Conservation (phyloP, 2,797 vertebrate genomes). For the Phoebastria nigripes region DNA sequence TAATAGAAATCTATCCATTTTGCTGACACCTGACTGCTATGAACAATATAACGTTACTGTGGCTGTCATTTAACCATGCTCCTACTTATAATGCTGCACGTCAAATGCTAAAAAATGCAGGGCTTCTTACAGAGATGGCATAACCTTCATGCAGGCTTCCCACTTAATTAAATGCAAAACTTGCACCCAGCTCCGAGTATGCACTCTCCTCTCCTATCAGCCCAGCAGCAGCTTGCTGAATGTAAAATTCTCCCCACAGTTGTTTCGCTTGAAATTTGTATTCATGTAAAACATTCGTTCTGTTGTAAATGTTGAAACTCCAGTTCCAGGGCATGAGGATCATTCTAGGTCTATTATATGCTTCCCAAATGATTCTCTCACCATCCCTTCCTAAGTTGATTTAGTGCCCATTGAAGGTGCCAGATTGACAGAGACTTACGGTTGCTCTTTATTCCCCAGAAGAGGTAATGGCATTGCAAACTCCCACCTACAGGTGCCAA, state of each 20-base stretch:
- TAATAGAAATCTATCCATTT: not conserved
- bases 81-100: not conserved
- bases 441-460: not conserved
- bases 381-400: not conserved
- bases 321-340: not conserved
- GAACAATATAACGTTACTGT: constrained; percentile 2
- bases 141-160: not conserved
- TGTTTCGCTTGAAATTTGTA: not conserved
- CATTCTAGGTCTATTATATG: not conserved
- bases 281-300: not conserved
- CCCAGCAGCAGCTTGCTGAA: not conserved
- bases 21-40: constrained; percentile 1
- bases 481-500: not conserved
- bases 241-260: not conserved
- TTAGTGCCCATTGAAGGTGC: not conserved
- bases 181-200: not conserved
- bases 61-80: not conserved
- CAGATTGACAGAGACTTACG: rapidly evolving
- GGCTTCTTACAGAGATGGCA: not conserved
- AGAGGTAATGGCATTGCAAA: not conserved
- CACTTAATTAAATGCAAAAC: not conserved
- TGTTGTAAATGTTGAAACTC: not conserved
- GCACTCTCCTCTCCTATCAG: not conserved
- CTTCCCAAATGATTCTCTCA: not conserved
- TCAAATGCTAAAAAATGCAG: not conserved